A percentile compares a stretch with the other conserved stretches of the same genome.
These are phyloP conservation scores for Pseudochirops cupreus DNA, from an alignment of 2,797 vertebrate genomes.

Conservation along the genomic window DNA sequence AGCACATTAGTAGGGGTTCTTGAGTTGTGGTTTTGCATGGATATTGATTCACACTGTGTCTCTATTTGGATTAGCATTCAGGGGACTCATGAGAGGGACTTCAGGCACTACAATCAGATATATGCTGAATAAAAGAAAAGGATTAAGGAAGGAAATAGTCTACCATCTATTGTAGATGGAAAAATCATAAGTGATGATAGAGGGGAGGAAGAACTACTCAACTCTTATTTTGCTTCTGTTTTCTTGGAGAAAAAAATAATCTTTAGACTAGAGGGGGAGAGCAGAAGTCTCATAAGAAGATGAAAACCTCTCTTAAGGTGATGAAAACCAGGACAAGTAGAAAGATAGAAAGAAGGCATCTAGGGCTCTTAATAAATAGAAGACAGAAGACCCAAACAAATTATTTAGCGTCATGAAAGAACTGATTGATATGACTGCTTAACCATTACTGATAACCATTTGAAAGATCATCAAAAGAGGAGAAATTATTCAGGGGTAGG, in stretches of 20 bases:
- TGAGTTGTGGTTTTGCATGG: background rate
- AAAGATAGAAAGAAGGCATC: background rate
- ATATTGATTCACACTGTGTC: background rate
- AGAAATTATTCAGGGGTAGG: background rate
- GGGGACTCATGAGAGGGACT: background rate
- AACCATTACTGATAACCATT: background rate
- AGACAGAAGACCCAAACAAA: background rate
- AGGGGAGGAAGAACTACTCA: background rate
- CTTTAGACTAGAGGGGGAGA: background rate
- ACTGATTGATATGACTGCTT: background rate
- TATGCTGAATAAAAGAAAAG: background rate
- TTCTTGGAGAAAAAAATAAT: background rate
- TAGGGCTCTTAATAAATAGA: background rate
- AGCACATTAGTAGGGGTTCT: background rate
- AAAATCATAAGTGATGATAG: background rate
- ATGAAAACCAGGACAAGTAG: background rate
- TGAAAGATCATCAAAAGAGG: background rate
- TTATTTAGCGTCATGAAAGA: background rate
- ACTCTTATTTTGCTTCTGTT: background rate
- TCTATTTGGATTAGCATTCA: background rate
- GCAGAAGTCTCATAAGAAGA: background rate
- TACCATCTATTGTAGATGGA: background rate
- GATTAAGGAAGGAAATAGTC: background rate
- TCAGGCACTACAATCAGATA: background rate
- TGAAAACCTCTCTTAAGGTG: background rate